Base-by-base conservation (phyloP, 1,140 invertebrate genomes). In the Drosophila teissieri region DNA sequence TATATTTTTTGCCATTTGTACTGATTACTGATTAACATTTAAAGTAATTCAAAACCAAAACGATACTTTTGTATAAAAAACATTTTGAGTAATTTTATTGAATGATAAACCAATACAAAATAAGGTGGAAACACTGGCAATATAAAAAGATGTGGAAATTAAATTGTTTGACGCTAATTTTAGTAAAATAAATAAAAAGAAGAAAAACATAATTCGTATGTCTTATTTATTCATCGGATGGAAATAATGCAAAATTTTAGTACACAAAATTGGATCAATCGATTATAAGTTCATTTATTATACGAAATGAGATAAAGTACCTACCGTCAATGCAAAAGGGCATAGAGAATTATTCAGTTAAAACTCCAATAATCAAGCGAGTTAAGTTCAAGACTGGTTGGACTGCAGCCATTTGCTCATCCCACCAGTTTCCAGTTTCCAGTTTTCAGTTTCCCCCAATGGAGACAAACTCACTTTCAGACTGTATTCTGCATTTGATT, bases 1-100 rank as follows among this genome's bases (percentile, higher is more conserved):
- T 61, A 70, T 51, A 80, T 70, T 55, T 78, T 79, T 83, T 89
- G 84, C 84, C 60, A 88, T 88, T 88, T 88, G 84, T 89, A 88
- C 84, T 89, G 83, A 88, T 89, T 83, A 88, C 76, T 76, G 67
- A 89, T 88, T 89, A 88, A 88, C 78, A 86, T 48, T 69, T 48
- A 67, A 51, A 61, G 57, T 52, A 61, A 57, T 45, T n/a, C 55
- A 62, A 49, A 70, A 62, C 22, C 45, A 57, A 52, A 54, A 54
- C 46, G 31, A 70, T 61, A 49, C 14, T 69, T 63, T 65, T 76
- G 46, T 65, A 48, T 65, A 45, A 56, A 58, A 24, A 34, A 34
- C 24, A 67, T 55, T 70, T 70, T 39, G 61, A 54, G 24, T 70
- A 55, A 27, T 70, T 69, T 70, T 63, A 68, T 56, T 69, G 37